A percentile compares a stretch with the other conserved stretches of the same genome.
Evolutionary conservation across 2,888 invertebrate genomes (phyloP).

Genomic region (Eupsilia transversa): DNA sequence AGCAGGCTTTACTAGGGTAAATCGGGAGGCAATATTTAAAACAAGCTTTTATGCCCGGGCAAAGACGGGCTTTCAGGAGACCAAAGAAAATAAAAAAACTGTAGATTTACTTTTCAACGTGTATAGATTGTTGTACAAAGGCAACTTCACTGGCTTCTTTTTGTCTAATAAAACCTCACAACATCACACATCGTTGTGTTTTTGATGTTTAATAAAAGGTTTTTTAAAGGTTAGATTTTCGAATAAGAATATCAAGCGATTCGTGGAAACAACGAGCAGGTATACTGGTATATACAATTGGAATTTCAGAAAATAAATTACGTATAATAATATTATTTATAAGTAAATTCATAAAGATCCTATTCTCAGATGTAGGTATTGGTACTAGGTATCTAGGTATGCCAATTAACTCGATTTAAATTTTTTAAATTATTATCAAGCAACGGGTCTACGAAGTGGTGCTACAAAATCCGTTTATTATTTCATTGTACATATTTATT

Average conservation of each 20-base stretch:
- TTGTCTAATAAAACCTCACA: conserved; percentile 60
- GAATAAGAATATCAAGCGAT: not conserved
- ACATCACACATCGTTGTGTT: conserved; percentile 39
- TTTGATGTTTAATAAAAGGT: conserved; percentile 35
- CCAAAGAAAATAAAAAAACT: conserved; percentile 81
- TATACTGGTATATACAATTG: not conserved
- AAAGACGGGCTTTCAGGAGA: conserved; percentile 81
- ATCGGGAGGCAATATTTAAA: conserved; percentile 87
- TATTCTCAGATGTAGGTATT: not conserved
- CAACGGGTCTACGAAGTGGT: not conserved
- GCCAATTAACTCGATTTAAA: not conserved
- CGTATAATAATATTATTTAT: not conserved
- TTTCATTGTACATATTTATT: not conserved
- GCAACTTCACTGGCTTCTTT: conserved; percentile 70
- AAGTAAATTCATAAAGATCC: not conserved
- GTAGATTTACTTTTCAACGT: conserved; percentile 81
- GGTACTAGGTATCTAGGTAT: too few species aligned
- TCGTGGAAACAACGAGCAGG: not conserved
- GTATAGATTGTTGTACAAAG: conserved; percentile 72
- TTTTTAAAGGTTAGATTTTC: not conserved
- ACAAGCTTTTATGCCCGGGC: conserved; percentile 83
- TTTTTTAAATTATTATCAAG: too few species aligned
- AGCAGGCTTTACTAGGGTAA: conserved; percentile 82
- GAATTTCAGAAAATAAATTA: not conserved
- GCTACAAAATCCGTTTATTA: too few species aligned